Base-by-base conservation (phyloP, 2,888 invertebrate species). In the Halictus quadricinctus region DNA sequence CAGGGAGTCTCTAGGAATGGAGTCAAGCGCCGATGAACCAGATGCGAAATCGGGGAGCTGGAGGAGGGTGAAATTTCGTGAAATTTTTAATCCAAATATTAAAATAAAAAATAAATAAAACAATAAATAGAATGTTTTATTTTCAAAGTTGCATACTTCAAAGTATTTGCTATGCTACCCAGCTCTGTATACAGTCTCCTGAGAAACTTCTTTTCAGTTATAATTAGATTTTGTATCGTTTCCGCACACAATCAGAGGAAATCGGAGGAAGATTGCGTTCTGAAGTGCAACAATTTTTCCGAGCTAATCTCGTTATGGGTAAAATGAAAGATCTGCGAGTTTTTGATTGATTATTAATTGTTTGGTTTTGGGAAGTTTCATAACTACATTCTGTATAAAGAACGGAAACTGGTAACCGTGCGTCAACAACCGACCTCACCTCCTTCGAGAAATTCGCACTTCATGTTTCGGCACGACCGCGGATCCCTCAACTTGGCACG, bases 361-460 rank as follows among this genome's bases (percentile, higher is more conserved):
- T 64, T 64, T 29, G 15, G 29, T 64, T 15, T 15, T 15, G 13
- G 29, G 15, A 29, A 64, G 29, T 29, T 64, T 29, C 15, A 29
- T 64, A 64, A 15, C 64, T 29, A 29, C 29, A 29, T 64, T 64
- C 25, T 64, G 60, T 64, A 64, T 13, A 64, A 25, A 2, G 29
- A 13, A 64, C 25, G 29, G 15, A 64, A 64, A 29, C 25, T 64
- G 29, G 64, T 64, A 29, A 18, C 64, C 29, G 64, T 29, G n/a
- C 64, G 29, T 64, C 29, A 25, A 29, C 29, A 64, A 64, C 18
- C 29, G 36, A 64, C 8, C 18, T 64, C 29, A 64, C 25, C 64
- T 64, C 15, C 29, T 29, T 64, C 36, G 64, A 64, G 64, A 64
- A 64, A 64, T 64, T 64, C 64, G 29, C 64, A 64, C 64, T 25